phyloP scores from a whole-genome alignment of 2,797 vertebrate genomes.

The Melanotaenia nigrans region DNA sequence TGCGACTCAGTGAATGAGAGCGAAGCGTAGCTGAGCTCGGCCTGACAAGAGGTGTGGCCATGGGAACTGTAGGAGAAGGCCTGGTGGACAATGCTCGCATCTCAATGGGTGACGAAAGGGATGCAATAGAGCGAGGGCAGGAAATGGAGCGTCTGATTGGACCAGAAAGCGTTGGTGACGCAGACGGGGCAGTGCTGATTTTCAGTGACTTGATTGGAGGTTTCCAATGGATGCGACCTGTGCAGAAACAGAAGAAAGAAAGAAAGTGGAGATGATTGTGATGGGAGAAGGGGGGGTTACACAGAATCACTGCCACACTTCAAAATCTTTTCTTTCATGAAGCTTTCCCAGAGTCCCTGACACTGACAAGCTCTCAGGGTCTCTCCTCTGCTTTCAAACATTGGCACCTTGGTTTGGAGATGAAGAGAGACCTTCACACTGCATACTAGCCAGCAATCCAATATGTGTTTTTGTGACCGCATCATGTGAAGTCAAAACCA shows the following conservation, averaged over 20 bases:
- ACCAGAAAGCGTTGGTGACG: slow-evolving; percentile 81
- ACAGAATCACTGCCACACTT: slow-evolving; percentile 50
- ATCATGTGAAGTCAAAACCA: slow-evolving; percentile 58
- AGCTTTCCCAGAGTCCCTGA: slow-evolving; percentile 42
- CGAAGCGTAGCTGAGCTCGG: slow-evolving; percentile 85
- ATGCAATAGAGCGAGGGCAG: slow-evolving; percentile 94
- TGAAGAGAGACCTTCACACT: slow-evolving; percentile 64
- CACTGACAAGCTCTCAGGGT: slow-evolving; percentile 51
- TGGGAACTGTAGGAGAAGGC: slow-evolving; percentile 56
- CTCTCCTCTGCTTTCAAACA: slow-evolving; percentile 44
- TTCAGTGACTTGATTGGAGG: slow-evolving; percentile 82
- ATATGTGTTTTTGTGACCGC: slow-evolving; percentile 41
- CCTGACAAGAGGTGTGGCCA: slow-evolving; percentile 73
- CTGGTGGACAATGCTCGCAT: slow-evolving; percentile 70
- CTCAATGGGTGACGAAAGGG: slow-evolving; percentile 86
- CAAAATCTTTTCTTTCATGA: slow-evolving; percentile 42
- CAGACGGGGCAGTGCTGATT: slow-evolving; percentile 77
- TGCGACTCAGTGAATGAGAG: slow-evolving; percentile 93
- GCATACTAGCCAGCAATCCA: slow-evolving; percentile 44
- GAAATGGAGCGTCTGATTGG: slow-evolving; percentile 95
- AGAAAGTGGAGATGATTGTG: background rate
- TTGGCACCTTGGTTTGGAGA: slow-evolving; percentile 54
- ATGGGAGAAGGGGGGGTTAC: background rate
- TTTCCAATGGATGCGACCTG: slow-evolving; percentile 86
- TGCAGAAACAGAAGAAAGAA: slow-evolving; percentile 28